These are phyloP conservation scores for Furcifer pardalis DNA, from an alignment of 2,797 vertebrate genomes.

Conservation along the genomic window DNA sequence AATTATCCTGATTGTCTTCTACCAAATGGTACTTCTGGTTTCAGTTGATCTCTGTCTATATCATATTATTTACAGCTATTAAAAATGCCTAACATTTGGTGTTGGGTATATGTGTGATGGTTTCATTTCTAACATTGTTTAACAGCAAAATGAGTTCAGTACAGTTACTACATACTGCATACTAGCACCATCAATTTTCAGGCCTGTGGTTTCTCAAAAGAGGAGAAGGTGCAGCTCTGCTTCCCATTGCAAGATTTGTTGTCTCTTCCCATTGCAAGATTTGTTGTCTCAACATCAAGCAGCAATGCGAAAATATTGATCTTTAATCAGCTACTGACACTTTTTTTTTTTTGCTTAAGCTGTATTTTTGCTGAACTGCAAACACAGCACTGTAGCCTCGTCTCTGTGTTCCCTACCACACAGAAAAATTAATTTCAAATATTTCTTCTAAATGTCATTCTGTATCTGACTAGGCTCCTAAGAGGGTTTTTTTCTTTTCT, in stretches of 20 bases:
- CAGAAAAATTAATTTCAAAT: conserved; percentile 51
- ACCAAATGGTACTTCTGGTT: neutral
- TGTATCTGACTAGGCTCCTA: conserved; percentile 48
- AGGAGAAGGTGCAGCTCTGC: conserved; percentile 38
- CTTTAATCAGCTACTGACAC: conserved; percentile 74
- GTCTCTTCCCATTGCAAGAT: conserved; percentile 58
- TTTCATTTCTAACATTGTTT: conserved; percentile 25
- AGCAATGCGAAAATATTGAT: conserved; percentile 73
- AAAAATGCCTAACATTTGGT: neutral
- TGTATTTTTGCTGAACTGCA: conserved; percentile 68
- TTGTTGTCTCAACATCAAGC: conserved; percentile 65
- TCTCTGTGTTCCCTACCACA: conserved; percentile 56
- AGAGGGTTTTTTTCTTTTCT: conserved; percentile 40
- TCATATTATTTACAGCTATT: neutral
- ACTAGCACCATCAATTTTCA: conserved; percentile 17
- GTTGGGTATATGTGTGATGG: neutral
- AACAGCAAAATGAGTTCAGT: neutral
- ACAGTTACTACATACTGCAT: neutral
- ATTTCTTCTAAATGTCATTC: conserved; percentile 60
- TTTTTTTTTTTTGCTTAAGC: conserved; percentile 68
- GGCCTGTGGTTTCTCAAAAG: conserved; percentile 18
- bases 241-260: conserved; percentile 61
- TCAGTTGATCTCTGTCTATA: neutral
- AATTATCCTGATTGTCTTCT: neutral
- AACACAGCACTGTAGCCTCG: conserved; percentile 69